These are phyloP conservation scores for Eolophus roseicapilla DNA, from an alignment of 2,113 vertebrate genomes.

Conservation along the genomic window DNA sequence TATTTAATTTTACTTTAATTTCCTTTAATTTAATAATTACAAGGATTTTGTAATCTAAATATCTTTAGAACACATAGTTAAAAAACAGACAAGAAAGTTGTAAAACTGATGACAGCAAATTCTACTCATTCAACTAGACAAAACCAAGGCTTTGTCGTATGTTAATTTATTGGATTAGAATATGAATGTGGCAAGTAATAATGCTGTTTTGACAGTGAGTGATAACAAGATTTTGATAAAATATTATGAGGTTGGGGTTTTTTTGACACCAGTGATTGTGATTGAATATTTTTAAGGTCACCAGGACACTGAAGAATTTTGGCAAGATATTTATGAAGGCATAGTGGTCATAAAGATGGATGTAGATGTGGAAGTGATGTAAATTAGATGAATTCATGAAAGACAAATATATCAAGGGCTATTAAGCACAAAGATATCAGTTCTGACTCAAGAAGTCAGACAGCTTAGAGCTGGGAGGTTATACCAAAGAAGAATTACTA, in stretches of 20 bases:
- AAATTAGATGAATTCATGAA: conserved; percentile 18
- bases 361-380: background rate
- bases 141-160: background rate
- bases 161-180: background rate
- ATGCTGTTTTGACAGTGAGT: conserved; percentile 8
- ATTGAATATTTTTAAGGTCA: conserved; percentile 32
- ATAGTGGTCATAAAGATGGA: background rate
- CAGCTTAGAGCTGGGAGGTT: background rate
- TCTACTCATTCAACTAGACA: background rate
- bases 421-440: conserved; percentile 14
- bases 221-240: conserved; percentile 21
- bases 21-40: background rate
- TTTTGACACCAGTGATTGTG: background rate
- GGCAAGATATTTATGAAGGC: conserved; percentile 16
- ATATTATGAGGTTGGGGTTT: background rate
- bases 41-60: background rate
- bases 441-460: conserved; percentile 7
- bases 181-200: background rate
- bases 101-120: background rate
- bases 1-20: background rate
- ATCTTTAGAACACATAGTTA: background rate
- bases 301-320: conserved; percentile 16
- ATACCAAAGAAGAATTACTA: background rate
- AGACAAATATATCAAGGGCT: conserved; percentile 32
- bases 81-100: background rate